Base-by-base conservation (phyloP, 1,140 invertebrate genomes). In the Orussus abietinus region DNA sequence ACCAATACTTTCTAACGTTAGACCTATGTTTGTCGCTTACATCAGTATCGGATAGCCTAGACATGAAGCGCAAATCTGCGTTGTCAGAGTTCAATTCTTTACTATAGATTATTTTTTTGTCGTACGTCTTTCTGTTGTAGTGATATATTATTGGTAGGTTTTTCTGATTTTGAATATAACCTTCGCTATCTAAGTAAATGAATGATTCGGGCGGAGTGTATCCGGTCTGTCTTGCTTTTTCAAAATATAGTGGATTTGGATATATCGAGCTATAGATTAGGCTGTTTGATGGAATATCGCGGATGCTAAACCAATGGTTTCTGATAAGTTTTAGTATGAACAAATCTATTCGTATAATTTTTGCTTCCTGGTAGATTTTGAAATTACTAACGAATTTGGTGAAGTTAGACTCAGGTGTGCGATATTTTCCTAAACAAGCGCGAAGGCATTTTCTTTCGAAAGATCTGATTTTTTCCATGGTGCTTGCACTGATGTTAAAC, bases 371-470 rank as follows among this genome's bases (percentile, higher is more conserved):
- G 18, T 38, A 38, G n/a, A n/a, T n/a, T n/a, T n/a, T n/a, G n/a
- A n/a, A 7, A 36, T 38, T 42, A 10, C 15, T 42, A 9, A 35
- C 10, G 11, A 30, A 25, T 33, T 39, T 42, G 11, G 17, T 21
- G 11, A 41, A 39, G 10, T 50, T 35, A 7, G 39, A 42, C 1
- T 38, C 10, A 1, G 14, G 9, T n/a, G 38, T 18, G 12, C 28
- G 22, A n/a, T 46, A 46, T 9, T 14, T 12, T 5, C 9, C 18
- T 3, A 42, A 13, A 5, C 49, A 51, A 1, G 35, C 38, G 32
- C 44, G 31, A 1, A 51, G 17, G 17, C 44, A 47, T 28, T 12
- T 20, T 20, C 49, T 34, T 26, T 51, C 44, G 10, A 47, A 47
- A 28, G 18, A 6, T 4, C 49, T 17, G 3, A 47, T 5, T 19